A percentile compares a stretch with the other conserved stretches of the same genome.
Evolutionary conservation across 2,888 invertebrate genomes (phyloP).

Genomic region (Lasioglossum lativentre): DNA sequence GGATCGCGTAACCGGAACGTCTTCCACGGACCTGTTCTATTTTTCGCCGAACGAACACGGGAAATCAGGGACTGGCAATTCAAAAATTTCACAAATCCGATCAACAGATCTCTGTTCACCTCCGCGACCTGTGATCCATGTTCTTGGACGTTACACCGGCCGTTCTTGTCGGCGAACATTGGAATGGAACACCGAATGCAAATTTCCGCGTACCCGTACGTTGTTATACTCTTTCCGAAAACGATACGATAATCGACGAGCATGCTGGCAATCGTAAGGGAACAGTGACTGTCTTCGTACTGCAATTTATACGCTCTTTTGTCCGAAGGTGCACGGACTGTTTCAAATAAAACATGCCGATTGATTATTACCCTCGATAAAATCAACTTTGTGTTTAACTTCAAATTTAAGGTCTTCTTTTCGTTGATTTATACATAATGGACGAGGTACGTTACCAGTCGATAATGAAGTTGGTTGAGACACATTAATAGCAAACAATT

Average conservation of each 20-base stretch:
- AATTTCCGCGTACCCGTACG: conserved; percentile 29
- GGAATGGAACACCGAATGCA: conserved; percentile 47
- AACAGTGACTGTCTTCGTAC: conserved; percentile 13
- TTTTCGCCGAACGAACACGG: conserved; percentile 30
- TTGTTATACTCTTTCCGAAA: not conserved
- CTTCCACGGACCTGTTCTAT: conserved; percentile 59
- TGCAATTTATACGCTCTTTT: not conserved
- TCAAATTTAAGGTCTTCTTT: not conserved
- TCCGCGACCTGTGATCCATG: not conserved
- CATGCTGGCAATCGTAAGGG: conserved; percentile 22
- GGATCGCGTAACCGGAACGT: conserved; percentile 53
- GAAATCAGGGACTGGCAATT: conserved; percentile 10
- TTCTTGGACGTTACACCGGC: conserved; percentile 9
- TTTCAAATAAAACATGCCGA: not conserved
- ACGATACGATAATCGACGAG: not conserved
- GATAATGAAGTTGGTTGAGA: not conserved
- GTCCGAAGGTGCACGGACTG: not conserved
- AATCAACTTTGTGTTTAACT: not conserved
- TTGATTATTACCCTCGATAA: not conserved
- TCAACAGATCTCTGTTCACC: not conserved
- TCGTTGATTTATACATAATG: not conserved
- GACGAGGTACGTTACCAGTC: not conserved
- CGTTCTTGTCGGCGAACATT: not conserved
- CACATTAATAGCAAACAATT: not conserved
- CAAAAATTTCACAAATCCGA: conserved; percentile 9